These are phyloP conservation scores for Alosa alosa DNA, from an alignment of 2,113 vertebrate genomes.

Conservation along the genomic window DNA sequence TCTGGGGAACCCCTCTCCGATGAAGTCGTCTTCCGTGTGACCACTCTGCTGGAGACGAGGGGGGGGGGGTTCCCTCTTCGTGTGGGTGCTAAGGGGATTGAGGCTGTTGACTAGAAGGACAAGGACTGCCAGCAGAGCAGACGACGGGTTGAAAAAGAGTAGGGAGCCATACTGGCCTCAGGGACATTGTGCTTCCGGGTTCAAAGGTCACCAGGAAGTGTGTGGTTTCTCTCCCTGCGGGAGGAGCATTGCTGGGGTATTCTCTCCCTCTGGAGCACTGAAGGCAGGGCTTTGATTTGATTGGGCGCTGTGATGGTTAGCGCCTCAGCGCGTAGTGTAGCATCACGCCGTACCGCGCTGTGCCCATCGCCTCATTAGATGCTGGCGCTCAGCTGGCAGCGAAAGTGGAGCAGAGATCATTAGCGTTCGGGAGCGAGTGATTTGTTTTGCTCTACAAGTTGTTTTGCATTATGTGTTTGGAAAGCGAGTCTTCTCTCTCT, in stretches of 20 bases:
- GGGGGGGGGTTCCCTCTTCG: background rate
- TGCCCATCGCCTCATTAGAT: constrained; percentile 46
- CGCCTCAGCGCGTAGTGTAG: background rate
- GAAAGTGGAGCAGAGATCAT: constrained; percentile 36
- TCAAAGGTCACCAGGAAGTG: constrained; percentile 4
- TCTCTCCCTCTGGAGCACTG: too few relatives aligned
- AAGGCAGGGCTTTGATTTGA: too few relatives aligned
- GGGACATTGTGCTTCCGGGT: background rate
- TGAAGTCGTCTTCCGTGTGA: too few relatives aligned
- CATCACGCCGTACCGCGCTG: background rate
- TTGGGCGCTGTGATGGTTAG: background rate
- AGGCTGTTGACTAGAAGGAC: too few relatives aligned
- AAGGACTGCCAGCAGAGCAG: too few relatives aligned
- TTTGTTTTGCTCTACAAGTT: constrained; percentile 45
- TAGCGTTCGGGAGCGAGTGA: constrained; percentile 35
- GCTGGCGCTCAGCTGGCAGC: constrained; percentile 33
- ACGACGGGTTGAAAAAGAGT: too few relatives aligned
- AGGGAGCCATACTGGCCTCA: background rate
- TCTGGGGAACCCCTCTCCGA: too few relatives aligned
- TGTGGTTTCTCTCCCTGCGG: background rate
- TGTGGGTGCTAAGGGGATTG: background rate
- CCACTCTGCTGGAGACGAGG: background rate
- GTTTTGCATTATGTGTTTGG: constrained; percentile 29
- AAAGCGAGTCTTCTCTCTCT: constrained; percentile 4
- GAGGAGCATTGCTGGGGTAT: too few relatives aligned